phyloP scores from a whole-genome alignment of 2,113 vertebrate species.

The Bagarius yarrelli region DNA sequence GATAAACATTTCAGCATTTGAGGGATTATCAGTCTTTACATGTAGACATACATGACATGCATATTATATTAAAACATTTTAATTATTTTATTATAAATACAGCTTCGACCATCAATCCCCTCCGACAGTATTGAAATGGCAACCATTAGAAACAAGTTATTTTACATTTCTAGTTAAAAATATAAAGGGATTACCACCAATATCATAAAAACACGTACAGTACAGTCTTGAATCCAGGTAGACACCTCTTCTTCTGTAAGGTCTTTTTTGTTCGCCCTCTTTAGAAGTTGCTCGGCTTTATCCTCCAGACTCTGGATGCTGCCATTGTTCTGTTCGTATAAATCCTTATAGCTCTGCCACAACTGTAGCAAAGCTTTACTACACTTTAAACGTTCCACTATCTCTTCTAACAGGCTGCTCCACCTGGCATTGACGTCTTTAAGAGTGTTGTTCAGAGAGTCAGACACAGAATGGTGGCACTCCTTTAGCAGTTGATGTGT shows the following conservation, averaged over 20 bases:
- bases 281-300: constrained; percentile 77
- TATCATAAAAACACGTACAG: constrained; percentile 70
- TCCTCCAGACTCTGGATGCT: constrained; percentile 77
- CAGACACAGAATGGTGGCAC: constrained; percentile 84
- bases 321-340: constrained; percentile 73
- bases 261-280: constrained; percentile 78
- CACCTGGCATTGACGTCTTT: constrained; percentile 92
- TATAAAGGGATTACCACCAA: not conserved
- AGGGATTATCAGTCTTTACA: too few relatives aligned
- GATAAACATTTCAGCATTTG: too few relatives aligned
- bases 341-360: constrained; percentile 89
- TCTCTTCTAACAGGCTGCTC: constrained; percentile 86
- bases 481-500: constrained; percentile 84
- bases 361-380: constrained; percentile 86
- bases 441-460: constrained; percentile 80
- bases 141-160: not conserved
- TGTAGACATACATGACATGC: not conserved
- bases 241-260: constrained; percentile 85
- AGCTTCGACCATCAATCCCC: not conserved
- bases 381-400: constrained; percentile 79
- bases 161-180: too few relatives aligned
- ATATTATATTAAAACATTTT: not conserved
- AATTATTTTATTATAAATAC: not conserved
- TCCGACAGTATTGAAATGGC: not conserved
- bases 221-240: constrained; percentile 84